Evolutionary conservation across 2,888 invertebrate species (phyloP), one percentile per base, ranked within the genome.

Genomic region (Phrixothrix hirtus): DNA sequence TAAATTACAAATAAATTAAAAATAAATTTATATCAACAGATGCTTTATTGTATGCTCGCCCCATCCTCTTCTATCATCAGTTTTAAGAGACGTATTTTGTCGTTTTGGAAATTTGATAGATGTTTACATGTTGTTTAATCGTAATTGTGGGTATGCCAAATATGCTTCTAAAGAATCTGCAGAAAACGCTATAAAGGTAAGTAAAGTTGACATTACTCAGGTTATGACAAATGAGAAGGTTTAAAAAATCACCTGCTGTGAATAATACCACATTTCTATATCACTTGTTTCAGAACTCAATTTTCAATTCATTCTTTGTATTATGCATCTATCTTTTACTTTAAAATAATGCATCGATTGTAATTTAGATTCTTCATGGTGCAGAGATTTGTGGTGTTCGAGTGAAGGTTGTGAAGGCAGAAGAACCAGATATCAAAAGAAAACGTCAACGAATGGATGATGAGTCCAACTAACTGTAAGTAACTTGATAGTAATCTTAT

Each of bases 111-210:
- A 88, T 70, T 79, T 95, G 6, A 92, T 95, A 49, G 94, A 93
- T 73, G 91, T 94, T 1, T 95, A 92, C 71, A 85, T 95, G 73
- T 77, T 95, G 61, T 87, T 87, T 36, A 90, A 93, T 70, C 90
- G 92, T 71, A 95, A 92, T 67, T 94, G 92, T 75, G 95, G 95
- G 0, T 95, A 93, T 76, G 95, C 92, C 3, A 91, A 92, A 67
- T 95, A 89, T 76, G 87, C 92, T 1, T 81, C 79, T 36, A 81
- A 79, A 42, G 83, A 85, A 27, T 86, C 89, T 55, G 95, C 95
- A 1, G 82, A 86, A 60, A 80, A 83, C 63, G 92, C 92, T 1
- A 88, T 90, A 35, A 79, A 79, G 75, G 85, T 85, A 75, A 63
- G 65, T 61, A 15, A 16, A 16, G 16, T 39, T 36, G 27, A n/a